phyloP scores from a whole-genome alignment of 2,113 vertebrate species.

The Thamnophis sirtalis region DNA sequence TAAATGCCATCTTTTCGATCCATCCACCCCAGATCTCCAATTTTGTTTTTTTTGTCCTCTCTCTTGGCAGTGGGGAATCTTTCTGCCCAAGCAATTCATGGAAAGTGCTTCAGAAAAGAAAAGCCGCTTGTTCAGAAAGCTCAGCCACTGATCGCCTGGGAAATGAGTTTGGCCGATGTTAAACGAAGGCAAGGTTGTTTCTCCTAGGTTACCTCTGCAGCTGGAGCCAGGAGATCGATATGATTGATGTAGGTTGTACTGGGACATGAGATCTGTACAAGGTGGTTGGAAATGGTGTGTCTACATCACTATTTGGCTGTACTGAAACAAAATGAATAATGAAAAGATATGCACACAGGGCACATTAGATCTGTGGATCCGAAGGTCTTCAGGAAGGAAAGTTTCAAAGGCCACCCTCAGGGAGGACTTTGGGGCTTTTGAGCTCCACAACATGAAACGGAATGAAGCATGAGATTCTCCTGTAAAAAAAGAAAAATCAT shows the following conservation, averaged over 20 bases:
- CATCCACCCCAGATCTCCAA: not conserved
- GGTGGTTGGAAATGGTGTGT: not conserved
- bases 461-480: not conserved
- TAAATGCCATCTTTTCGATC: not conserved
- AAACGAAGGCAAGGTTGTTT: not conserved
- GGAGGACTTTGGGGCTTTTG: not conserved
- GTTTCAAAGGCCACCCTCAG: not conserved
- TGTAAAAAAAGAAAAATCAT: not conserved
- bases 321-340: slow-evolving; percentile 10
- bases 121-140: not conserved
- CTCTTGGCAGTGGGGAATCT: not conserved
- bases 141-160: not conserved
- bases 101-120: not conserved
- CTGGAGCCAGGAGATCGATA: not conserved
- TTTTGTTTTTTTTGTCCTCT: not conserved
- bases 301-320: not conserved
- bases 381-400: not conserved
- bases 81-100: not conserved
- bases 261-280: not conserved
- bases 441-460: not conserved
- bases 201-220: not conserved
- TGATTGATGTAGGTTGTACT: slow-evolving; percentile 13
- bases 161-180: slow-evolving; percentile 1
- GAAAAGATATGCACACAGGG: not conserved
- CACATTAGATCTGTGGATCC: not conserved